Evolutionary conservation across 2,113 vertebrate genomes (phyloP).

Genomic region (Galbula dea): DNA sequence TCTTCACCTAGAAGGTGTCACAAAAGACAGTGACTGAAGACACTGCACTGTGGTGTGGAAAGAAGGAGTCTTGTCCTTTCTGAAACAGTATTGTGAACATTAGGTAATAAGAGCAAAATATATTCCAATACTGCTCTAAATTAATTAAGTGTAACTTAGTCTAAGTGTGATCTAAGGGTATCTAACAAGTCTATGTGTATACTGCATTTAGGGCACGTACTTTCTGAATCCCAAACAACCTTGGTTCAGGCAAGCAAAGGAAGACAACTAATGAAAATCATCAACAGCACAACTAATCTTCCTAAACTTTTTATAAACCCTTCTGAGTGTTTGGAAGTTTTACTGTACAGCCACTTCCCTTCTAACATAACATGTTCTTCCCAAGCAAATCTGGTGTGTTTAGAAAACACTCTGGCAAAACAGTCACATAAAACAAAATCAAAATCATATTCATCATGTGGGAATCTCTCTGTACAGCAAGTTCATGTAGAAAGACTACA

Average conservation of each 20-base stretch:
- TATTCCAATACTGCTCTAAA: neutral
- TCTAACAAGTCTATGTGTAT: neutral
- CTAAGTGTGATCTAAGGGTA: neutral
- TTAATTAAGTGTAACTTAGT: neutral
- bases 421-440: neutral
- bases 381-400: neutral
- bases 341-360: neutral
- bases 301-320: neutral
- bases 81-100: neutral
- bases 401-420: neutral
- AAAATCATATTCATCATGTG: neutral
- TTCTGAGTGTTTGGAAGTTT: neutral
- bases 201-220: fast-evolving
- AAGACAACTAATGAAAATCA: neutral
- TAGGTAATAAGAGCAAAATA: neutral
- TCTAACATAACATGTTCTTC: neutral
- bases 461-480: neutral
- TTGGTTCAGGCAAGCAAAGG: neutral
- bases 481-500: neutral
- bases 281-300: neutral
- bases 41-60: neutral
- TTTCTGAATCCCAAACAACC: neutral
- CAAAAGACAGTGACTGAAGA: neutral
- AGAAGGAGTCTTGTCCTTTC: neutral
- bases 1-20: neutral